These are phyloP conservation scores for Lota lota DNA, from an alignment of 2,113 vertebrate genomes.

Conservation along the genomic window DNA sequence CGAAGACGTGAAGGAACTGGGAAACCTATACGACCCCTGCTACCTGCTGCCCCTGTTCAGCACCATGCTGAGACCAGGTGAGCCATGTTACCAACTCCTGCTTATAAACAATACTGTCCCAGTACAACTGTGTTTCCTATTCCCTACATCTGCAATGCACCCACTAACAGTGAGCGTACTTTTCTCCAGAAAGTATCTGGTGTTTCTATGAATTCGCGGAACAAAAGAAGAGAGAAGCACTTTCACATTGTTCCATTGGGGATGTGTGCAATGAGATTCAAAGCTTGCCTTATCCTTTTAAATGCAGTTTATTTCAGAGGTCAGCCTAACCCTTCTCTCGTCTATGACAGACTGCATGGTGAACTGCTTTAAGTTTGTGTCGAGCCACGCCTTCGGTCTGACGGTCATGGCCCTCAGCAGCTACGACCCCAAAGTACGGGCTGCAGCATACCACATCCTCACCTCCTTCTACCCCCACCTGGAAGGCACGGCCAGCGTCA, in stretches of 20 bases:
- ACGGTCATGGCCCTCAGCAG: conserved; percentile 87
- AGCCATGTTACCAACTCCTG: background rate
- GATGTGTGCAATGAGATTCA: too few species aligned
- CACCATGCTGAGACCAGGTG: conserved; percentile 86
- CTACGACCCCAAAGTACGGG: conserved; percentile 83
- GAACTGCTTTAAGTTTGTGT: conserved; percentile 89
- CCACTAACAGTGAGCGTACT: background rate
- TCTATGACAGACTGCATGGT: conserved; percentile 79
- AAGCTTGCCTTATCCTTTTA: background rate
- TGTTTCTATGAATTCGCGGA: too few species aligned
- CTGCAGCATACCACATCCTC: conserved; percentile 80
- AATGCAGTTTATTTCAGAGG: too few species aligned
- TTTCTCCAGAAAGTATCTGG: background rate
- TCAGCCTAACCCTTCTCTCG: background rate
- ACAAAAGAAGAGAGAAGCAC: too few species aligned
- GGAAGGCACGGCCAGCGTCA: conserved; percentile 82
- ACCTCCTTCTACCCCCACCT: conserved; percentile 85
- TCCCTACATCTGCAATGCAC: too few species aligned
- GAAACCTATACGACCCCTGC: conserved; percentile 85
- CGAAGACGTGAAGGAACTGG: conserved; percentile 49
- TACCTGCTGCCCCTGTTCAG: conserved; percentile 92
- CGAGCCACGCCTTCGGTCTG: conserved; percentile 83
- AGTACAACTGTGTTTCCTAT: too few species aligned
- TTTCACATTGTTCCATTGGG: too few species aligned
- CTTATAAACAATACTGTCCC: too few species aligned